These are phyloP conservation scores for Gorsachius magnificus DNA, from an alignment of 2,797 vertebrate species.

Conservation along the genomic window DNA sequence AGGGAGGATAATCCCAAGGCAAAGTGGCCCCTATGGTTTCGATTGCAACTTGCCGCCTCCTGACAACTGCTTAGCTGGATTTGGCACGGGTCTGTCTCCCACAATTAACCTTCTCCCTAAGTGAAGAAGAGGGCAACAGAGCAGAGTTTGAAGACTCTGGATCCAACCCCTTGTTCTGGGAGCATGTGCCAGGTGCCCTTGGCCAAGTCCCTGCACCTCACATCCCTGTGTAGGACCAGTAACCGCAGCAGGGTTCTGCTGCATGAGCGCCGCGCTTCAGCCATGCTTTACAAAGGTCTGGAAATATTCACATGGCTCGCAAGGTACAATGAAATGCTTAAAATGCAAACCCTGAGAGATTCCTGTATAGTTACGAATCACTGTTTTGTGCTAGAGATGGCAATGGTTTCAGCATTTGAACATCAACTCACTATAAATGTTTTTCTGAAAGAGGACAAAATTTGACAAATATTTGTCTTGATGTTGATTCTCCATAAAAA, in stretches of 20 bases:
- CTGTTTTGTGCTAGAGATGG: neutral
- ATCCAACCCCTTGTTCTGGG: neutral
- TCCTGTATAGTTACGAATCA: fast-evolving
- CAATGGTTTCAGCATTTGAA: neutral
- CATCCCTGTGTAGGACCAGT: neutral
- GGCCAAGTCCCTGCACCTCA: neutral
- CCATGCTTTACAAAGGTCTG: neutral
- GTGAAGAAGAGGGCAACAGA: neutral
- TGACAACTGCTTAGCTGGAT: neutral
- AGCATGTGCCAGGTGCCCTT: fast-evolving
- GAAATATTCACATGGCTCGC: neutral
- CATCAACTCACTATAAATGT: neutral
- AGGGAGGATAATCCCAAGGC: neutral
- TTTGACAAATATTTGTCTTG: neutral
- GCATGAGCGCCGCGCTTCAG: fast-evolving
- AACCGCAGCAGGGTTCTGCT: fast-evolving
- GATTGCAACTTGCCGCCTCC: neutral
- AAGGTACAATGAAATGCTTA: fast-evolving
- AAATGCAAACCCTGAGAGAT: neutral
- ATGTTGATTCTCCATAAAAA: neutral
- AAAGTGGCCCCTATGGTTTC: neutral
- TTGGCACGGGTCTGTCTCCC: neutral
- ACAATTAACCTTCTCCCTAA: neutral
- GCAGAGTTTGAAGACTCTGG: neutral
- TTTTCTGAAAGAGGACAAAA: neutral